Evolutionary conservation across 2,797 vertebrate genomes (phyloP), one percentile per base, ranked within the genome.

Genomic region (Takifugu rubripes): DNA sequence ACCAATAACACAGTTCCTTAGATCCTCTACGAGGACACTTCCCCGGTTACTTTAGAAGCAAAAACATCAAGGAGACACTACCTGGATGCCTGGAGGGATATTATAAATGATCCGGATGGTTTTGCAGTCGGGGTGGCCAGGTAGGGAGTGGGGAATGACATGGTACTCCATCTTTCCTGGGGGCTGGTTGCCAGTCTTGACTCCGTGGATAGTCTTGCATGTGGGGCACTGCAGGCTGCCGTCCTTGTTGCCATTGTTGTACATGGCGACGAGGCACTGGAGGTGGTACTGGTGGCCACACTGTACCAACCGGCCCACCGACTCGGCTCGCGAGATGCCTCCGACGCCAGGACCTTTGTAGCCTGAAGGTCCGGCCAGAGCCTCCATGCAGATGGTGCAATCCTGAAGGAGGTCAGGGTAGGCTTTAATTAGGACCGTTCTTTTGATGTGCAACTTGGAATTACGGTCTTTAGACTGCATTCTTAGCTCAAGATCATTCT

Each of bases 111-210:
- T 97, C 24, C 96, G 94, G 77, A 99, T 95, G 72, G 95, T 97
- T 86, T 95, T 97, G 86, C 94, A 96, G 87, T 97, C 96, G 0
- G 94, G 92, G 59, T 99, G 94, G 44, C 97, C 97, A 0, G 96
- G 97, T 71, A 99, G 87, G 0, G 96, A 95, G 43, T 98, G 95
- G 2, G 97, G 97, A 71, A 99, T 99, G 75, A 96, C 89, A 55
- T 99, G 96, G 85, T 95, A 99, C 69, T 96, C 95, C 97, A 99
- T 98, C 90, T 98, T 99, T 81, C 97, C 97, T 0, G 97, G 95
- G 10, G 96, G 96, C 89, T 99, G 97, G 12, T 96, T 97, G 58
- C 97, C 96, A 0, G 95, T 97, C 89, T 98, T 99, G 69, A 96
- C 95, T 1, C 97, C 97, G 0, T 98, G 98, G 73, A 99, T 96